phyloP scores from a whole-genome alignment of 2,113 vertebrate species.

The Chaetodon trifascialis region DNA sequence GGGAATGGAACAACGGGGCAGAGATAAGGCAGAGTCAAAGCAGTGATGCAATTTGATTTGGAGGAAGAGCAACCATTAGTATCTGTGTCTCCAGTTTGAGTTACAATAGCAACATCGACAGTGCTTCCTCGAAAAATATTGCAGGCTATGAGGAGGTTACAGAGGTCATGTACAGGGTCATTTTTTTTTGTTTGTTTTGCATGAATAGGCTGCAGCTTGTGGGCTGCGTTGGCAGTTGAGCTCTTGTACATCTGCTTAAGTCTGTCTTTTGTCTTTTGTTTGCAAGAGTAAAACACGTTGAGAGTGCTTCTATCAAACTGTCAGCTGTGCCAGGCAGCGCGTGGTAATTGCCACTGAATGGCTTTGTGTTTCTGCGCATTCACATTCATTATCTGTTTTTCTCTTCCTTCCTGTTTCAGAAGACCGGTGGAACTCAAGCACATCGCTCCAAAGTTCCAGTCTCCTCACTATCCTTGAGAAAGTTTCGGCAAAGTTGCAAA shows the following conservation, averaged over 20 bases:
- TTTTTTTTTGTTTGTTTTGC: neutral
- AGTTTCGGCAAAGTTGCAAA: slow-evolving; percentile 61
- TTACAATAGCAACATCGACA: slow-evolving; percentile 4
- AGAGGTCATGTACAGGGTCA: slow-evolving; percentile 11
- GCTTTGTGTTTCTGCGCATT: slow-evolving; percentile 74
- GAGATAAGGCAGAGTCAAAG: neutral
- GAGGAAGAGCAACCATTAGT: neutral
- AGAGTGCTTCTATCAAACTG: slow-evolving; percentile 66
- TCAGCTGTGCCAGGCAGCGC: slow-evolving; percentile 77
- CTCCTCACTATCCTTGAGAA: slow-evolving; percentile 40
- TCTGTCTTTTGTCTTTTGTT: slow-evolving; percentile 72
- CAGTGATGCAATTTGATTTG: too few species aligned
- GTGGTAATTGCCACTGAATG: slow-evolving; percentile 76
- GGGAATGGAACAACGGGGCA: neutral
- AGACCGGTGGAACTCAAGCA: slow-evolving; percentile 52
- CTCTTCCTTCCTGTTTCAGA: slow-evolving; percentile 68
- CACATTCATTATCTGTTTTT: slow-evolving; percentile 71
- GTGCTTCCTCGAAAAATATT: neutral
- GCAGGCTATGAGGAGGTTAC: slow-evolving; percentile 11
- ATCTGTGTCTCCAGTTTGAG: neutral
- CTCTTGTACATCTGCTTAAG: slow-evolving; percentile 56
- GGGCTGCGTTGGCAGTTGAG: slow-evolving; percentile 45
- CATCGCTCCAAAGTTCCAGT: slow-evolving; percentile 49
- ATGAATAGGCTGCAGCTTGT: slow-evolving; percentile 34
- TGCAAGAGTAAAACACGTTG: slow-evolving; percentile 59